Conservation (phyloP, 2,888 invertebrate species). For the Cheiracanthium punctorium region DNA sequence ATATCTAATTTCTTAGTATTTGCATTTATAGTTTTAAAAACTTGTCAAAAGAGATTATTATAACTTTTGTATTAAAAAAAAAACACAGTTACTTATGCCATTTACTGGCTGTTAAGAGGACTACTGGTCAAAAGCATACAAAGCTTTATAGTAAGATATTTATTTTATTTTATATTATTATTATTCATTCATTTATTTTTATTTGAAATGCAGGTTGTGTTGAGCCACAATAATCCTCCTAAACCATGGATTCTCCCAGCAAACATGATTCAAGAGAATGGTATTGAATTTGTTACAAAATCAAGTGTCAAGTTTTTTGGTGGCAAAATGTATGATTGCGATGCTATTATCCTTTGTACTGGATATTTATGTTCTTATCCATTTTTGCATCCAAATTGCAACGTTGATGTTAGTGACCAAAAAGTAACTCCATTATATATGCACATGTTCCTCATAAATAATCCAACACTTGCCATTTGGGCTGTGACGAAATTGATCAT, state of each 20-base stretch:
- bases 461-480: conserved; percentile 87
- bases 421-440: conserved; percentile 90
- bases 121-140: too few relatives aligned
- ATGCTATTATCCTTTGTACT: conserved; percentile 75
- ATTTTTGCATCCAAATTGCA: conserved; percentile 84
- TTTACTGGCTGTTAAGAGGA: too few relatives aligned
- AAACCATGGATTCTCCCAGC: conserved; percentile 35
- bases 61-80: too few relatives aligned
- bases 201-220: conserved; percentile 42
- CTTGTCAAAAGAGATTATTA: too few relatives aligned
- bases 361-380: conserved; percentile 87
- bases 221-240: conserved; percentile 56
- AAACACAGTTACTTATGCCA: too few relatives aligned
- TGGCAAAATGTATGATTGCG: conserved; percentile 69
- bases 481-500: conserved; percentile 88
- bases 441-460: conserved; percentile 87
- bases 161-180: too few relatives aligned
- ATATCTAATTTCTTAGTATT: too few relatives aligned
- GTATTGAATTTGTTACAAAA: conserved; percentile 28
- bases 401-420: conserved; percentile 84
- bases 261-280: conserved; percentile 44
- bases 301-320: conserved; percentile 78
- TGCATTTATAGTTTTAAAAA: too few relatives aligned
- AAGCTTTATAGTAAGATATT: too few relatives aligned
- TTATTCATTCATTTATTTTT: too few relatives aligned